Percentiles rank a stretch among this genome's conserved stretches.
phyloP scores from a whole-genome alignment of 37 sponge, comb jelly and placozoan species.

The Agelas oroides region DNA sequence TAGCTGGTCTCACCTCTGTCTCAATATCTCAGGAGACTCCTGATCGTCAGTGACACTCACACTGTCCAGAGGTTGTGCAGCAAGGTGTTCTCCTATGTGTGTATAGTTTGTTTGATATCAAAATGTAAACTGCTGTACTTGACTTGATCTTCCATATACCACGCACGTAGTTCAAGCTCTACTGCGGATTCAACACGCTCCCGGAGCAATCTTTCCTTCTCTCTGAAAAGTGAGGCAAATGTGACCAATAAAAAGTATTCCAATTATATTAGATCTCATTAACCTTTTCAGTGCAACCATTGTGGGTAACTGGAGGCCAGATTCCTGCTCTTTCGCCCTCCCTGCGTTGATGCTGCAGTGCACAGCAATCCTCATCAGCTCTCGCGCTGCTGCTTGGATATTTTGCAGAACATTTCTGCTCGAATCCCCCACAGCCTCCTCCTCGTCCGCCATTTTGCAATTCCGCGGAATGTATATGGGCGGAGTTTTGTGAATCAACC shows the following conservation, averaged over 20 bases:
- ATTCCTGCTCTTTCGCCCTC: not conserved
- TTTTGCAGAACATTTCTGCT: constrained; percentile 15
- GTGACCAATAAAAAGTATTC: too few species aligned
- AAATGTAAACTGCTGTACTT: too few species aligned
- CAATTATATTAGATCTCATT: too few species aligned
- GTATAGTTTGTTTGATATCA: too few species aligned
- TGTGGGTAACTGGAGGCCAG: not conserved
- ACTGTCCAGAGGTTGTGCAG: not conserved
- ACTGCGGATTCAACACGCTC: not conserved
- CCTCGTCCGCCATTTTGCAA: constrained; percentile 13
- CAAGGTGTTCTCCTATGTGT: constrained; percentile 13
- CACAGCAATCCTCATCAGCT: constrained; percentile 19
- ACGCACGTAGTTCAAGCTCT: constrained; percentile 47
- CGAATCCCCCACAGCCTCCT: constrained; percentile 13
- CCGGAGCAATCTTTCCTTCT: constrained; percentile 12
- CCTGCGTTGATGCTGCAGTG: constrained; percentile 2
- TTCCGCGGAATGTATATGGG: constrained; percentile 19
- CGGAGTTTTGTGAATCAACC: not conserved
- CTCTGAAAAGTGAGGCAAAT: constrained; percentile 2
- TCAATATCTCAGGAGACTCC: not conserved
- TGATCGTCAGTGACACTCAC: constrained; percentile 2
- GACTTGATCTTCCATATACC: too few species aligned
- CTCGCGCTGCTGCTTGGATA: not conserved
- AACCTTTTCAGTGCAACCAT: not conserved
- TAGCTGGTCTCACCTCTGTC: not conserved